Base-by-base conservation (phyloP, 2,113 vertebrate genomes). In the Ia io region DNA sequence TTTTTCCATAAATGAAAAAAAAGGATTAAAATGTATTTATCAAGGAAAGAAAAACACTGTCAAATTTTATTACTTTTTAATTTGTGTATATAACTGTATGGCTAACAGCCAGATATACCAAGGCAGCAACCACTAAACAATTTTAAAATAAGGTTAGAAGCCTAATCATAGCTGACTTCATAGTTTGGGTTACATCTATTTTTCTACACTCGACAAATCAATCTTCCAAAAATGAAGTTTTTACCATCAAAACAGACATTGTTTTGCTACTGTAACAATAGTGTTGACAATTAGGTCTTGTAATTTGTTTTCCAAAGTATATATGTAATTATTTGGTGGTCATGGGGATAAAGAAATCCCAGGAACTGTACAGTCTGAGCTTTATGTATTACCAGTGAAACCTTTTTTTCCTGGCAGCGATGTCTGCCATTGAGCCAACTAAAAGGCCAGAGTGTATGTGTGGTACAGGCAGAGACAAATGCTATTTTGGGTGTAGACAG, bases 361-460 rank as follows among this genome's bases (percentile, higher is more conserved):
- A 92, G 91, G 37, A 35, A 67, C 11, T 44, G 12, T 30, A 82
- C 1, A 94, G 96, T 28, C 25, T 51, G 25, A 61, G 94, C 67
- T 87, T 91, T 96, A 91, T 82, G 67, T 74, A 56, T 77, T 73
- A 47, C 56, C 71, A 93, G 69, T 67, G 65, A 96, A 94, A 76
- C 2, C n/a, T 95, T 92, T 85, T 85, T 82, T 91, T 95, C 91
- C 95, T 88, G 97, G 95, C 90, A 97, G 78, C 25, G 65, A 28
- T 32, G 65, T 30, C 28, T 77, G 85, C 51, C 63, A 83, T 0
- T 35, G 56, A 93, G 92, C 84, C 73, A 93, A 88, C 22, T 49
- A 77, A 96, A 95, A 96, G 85, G 94, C 69, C n/a, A 90, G 77
- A 51, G 71, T 87, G 63, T 63, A 76, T 89, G 59, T 91, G 85